A percentile compares a stretch with the other conserved stretches of the same genome.
Conservation (phyloP, 1,140 invertebrate genomes). For the Leptoteleia sp. region DNA sequence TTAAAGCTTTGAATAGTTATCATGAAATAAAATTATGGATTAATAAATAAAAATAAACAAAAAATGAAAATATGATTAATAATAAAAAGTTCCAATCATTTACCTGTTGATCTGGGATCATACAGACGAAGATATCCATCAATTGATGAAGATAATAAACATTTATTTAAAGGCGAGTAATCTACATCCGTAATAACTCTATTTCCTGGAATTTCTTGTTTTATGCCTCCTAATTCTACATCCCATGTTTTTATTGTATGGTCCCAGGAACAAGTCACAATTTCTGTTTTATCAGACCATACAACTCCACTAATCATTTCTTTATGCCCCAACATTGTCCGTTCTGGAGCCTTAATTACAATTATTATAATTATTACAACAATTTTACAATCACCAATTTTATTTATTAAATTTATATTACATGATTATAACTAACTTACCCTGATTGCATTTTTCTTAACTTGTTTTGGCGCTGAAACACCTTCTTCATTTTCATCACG, state of each 20-base stretch:
- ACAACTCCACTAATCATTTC: conserved; percentile 92
- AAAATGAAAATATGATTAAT: too few relatives aligned
- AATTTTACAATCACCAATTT: conserved; percentile 2
- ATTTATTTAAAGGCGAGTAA: conserved; percentile 88
- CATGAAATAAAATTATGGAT: too few relatives aligned
- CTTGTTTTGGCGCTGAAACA: too few relatives aligned
- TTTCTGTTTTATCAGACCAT: conserved; percentile 89
- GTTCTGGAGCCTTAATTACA: conserved; percentile 86
- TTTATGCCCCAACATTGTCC: conserved; percentile 95
- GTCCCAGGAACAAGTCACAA: conserved; percentile 96
- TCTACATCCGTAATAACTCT: conserved; percentile 95
- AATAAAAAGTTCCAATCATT: conserved; percentile 47
- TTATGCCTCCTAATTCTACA: conserved; percentile 90
- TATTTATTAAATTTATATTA: conserved; percentile 14
- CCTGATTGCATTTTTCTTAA: too few relatives aligned
- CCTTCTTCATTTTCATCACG: too few relatives aligned
- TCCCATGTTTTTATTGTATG: conserved; percentile 98
- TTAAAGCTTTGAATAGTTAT: too few relatives aligned
- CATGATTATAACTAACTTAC: too few relatives aligned
- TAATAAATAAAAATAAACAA: too few relatives aligned
- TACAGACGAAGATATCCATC: conserved; percentile 95
- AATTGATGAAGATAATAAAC: conserved; percentile 92
- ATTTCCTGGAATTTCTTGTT: conserved; percentile 91
- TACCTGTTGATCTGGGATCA: conserved; percentile 94
- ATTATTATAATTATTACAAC: not conserved